Evolutionary conservation across 2,888 invertebrate genomes (phyloP), one percentile per base, ranked within the genome.

Genomic region (Diaphora mendica): DNA sequence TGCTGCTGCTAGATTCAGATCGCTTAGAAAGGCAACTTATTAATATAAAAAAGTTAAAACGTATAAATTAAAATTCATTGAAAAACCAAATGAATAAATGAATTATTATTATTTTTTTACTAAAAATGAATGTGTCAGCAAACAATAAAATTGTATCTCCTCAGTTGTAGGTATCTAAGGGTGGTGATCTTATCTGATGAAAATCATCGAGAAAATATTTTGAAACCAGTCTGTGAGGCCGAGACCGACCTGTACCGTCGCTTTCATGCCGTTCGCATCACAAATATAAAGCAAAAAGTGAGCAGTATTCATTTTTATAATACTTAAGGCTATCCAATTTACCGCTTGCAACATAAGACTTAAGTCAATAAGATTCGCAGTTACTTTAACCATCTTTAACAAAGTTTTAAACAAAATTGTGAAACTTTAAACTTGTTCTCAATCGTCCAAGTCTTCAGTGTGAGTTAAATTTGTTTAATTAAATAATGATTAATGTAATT

Each of bases 331-430:
- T 15, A 62, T 62, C 30, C 30, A 77, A 71, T 39, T n/a, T 20
- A 59, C 39, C 76, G 69, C 69, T 79, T 65, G 23, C 33, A 74
- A 75, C 80, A 80, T 77, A 20, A 72, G 68, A 82, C 85, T 88
- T 87, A 74, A 82, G 75, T 76, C 77, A 48, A 76, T 77, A 74
- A 81, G 81, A 79, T 76, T 74, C 42, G 65, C 79, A 79, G 81
- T 84, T 81, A 82, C 79, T 83, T 82, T 79, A 83, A 85, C 83
- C 85, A 87, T 88, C 85, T 86, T 84, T 80, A 82, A 83, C 80
- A 73, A 86, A 89, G 82, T 88, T 87, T 77, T 65, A 42, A 82
- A 78, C 76, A 79, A 77, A 83, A 82, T 83, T 83, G 81, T 77
- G 77, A 69, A 78, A 85, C 82, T 86, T 79, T 78, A 75, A 84